These are phyloP conservation scores for Drosophila auraria DNA, from an alignment of 1,140 invertebrate genomes.

Conservation along the genomic window DNA sequence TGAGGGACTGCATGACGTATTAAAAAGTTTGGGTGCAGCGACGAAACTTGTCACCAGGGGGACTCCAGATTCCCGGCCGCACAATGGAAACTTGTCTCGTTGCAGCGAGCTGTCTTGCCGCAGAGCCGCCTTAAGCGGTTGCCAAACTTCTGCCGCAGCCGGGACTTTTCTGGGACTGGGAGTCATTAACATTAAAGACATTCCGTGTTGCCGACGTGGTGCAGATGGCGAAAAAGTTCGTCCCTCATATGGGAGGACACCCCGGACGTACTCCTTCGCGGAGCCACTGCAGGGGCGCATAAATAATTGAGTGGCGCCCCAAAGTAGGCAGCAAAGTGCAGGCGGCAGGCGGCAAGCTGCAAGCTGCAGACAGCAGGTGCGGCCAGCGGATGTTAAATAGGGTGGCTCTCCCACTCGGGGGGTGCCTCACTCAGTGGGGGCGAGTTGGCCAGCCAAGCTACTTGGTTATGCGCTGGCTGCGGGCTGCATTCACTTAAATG, in stretches of 20 bases:
- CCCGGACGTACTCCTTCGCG: slow-evolving; percentile 10
- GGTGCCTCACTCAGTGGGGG: background rate
- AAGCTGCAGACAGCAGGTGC: slow-evolving; percentile 68
- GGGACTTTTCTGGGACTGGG: background rate
- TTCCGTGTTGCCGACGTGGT: slow-evolving; percentile 49
- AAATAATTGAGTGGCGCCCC: slow-evolving; percentile 80
- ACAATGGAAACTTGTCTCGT: slow-evolving; percentile 59
- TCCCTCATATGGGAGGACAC: slow-evolving; percentile 26
- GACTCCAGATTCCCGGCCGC: slow-evolving; percentile 44
- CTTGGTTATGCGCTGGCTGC: slow-evolving; percentile 64
- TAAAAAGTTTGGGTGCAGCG: slow-evolving; percentile 58
- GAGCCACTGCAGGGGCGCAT: slow-evolving; percentile 73
- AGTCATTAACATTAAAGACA: slow-evolving; percentile 82
- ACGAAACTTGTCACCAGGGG: slow-evolving; percentile 68
- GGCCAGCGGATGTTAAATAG: slow-evolving; percentile 44
- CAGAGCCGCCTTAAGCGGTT: slow-evolving; percentile 77
- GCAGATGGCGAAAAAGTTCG: slow-evolving; percentile 43
- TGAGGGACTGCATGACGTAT: slow-evolving; percentile 60
- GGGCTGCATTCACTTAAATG: slow-evolving; percentile 55
- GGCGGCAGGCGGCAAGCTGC: slow-evolving; percentile 55
- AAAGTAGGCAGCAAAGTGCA: slow-evolving; percentile 74
- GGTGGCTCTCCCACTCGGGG: slow-evolving; percentile 6
- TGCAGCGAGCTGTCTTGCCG: slow-evolving; percentile 51
- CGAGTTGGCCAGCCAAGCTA: slow-evolving; percentile 8
- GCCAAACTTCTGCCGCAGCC: slow-evolving; percentile 64